Base-by-base conservation (phyloP, 1,140 invertebrate genomes). In the Calliopsis andreniformis region DNA sequence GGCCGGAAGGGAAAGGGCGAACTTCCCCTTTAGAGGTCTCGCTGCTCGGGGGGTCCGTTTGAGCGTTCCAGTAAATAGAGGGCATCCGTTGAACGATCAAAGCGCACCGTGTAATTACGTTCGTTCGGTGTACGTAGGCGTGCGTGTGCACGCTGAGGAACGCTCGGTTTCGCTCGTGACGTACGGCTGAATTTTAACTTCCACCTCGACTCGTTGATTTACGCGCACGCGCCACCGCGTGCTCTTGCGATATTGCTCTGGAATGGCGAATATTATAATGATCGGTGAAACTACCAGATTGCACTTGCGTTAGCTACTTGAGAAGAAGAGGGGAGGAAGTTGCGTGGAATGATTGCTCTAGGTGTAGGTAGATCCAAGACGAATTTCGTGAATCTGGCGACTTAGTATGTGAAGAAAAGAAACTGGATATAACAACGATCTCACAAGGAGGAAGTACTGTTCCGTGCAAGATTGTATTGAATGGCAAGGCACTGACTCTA, bases 91-190 rank as follows among this genome's bases (percentile, higher is more conserved):
- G 61, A 56, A 66, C 47, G 62, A 66, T 73, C 49, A 73, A 73
- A 73, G 70, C 70, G 62, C 32, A 42, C 56, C 61, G 49, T 66
- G 70, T 73, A 73, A 73, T 73, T 66, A 66, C 70, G 61, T 73
- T 55, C 16, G 25, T 35, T 20, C 8, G 20, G 7, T 4, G 35
- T 35, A 25, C 43, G 49, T 62, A 49, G 68, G 68, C 49, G 68
- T 39, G 20, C 16, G 68, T 20, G 23, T 20, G 5, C 30, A 10
- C n/a, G n/a, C 18, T 7, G 16, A 20, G 39, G 28, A 47, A 61
- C 12, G n/a, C 16, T 49, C 42, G 53, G 10, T 39, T 58, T n/a
- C 1, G 43, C 8, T n/a, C 8, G n/a, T 45, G 43, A 51, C 56
- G 68, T 49, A 28, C 12, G 18, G 1, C 32, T 62, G 68, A 71